Conservation (phyloP, 2,888 invertebrate species). For the Flexamia atlantica region DNA sequence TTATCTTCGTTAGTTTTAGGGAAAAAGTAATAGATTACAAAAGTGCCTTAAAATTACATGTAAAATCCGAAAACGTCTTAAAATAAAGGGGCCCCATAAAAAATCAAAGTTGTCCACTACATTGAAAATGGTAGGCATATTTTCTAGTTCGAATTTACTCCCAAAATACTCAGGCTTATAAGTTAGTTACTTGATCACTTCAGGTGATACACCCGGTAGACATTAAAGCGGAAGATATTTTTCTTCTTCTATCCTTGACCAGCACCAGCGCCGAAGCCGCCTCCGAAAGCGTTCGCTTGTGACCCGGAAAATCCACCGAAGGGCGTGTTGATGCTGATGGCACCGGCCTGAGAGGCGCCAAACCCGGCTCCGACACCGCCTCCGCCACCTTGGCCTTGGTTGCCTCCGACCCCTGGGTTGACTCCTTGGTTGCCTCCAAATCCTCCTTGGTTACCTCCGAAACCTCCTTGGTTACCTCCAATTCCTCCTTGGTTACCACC, state of each 20-base stretch:
- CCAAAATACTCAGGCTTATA: no score
- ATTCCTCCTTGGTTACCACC: not conserved
- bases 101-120: no score
- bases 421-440: not conserved
- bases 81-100: no score
- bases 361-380: not conserved
- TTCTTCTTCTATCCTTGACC: not conserved
- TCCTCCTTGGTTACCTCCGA: not conserved
- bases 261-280: not conserved
- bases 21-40: no score
- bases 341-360: not conserved
- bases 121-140: no score
- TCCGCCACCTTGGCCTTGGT: not conserved
- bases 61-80: no score
- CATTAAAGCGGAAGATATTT: no score
- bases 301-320: constrained; percentile 5
- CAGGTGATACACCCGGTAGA: no score
- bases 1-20: no score
- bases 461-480: not conserved
- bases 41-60: no score
- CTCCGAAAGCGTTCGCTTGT: not conserved
- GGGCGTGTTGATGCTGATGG: constrained; percentile 10
- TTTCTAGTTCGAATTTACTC: no score
- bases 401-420: not conserved
- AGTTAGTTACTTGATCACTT: no score